These are phyloP conservation scores for Cyprinella venusta DNA, from an alignment of 2,797 vertebrate genomes.

Conservation along the genomic window DNA sequence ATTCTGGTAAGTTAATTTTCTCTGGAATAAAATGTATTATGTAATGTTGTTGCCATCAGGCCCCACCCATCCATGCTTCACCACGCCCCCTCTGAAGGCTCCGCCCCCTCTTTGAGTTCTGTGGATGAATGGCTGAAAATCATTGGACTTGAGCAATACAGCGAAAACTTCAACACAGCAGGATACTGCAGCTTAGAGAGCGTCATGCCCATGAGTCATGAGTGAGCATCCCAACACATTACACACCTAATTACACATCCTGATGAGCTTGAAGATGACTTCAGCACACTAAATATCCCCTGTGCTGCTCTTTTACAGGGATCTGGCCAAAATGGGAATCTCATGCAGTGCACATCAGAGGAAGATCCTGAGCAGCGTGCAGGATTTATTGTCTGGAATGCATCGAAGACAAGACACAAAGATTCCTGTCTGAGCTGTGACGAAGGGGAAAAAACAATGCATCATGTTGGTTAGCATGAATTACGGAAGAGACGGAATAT, in stretches of 20 bases:
- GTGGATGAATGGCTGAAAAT: conserved; percentile 96
- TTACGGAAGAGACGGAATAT: conserved; percentile 80
- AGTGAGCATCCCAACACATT: conserved; percentile 85
- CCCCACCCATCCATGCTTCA: conserved; percentile 91
- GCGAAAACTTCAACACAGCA: conserved; percentile 95
- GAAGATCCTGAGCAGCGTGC: conserved; percentile 93
- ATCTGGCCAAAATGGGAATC: conserved; percentile 93
- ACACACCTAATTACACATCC: conserved; percentile 22
- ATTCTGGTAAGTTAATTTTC: not conserved
- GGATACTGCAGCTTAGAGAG: conserved; percentile 93
- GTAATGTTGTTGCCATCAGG: conserved; percentile 66
- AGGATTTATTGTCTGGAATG: conserved; percentile 94
- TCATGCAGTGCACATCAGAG: conserved; percentile 89
- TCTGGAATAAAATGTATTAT: not conserved
- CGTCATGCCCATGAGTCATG: conserved; percentile 95
- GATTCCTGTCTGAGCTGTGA: conserved; percentile 92
- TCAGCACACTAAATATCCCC: not conserved
- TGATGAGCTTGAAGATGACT: not conserved
- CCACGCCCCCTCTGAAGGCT: conserved; percentile 88
- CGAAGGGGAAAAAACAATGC: conserved; percentile 75
- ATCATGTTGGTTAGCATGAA: conserved; percentile 48
- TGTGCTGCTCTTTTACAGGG: conserved; percentile 73
- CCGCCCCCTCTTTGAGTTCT: conserved; percentile 80
- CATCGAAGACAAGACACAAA: conserved; percentile 96
- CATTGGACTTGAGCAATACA: conserved; percentile 98